Conservation (phyloP, 2,113 vertebrate species). For the Elanus axillaris region DNA sequence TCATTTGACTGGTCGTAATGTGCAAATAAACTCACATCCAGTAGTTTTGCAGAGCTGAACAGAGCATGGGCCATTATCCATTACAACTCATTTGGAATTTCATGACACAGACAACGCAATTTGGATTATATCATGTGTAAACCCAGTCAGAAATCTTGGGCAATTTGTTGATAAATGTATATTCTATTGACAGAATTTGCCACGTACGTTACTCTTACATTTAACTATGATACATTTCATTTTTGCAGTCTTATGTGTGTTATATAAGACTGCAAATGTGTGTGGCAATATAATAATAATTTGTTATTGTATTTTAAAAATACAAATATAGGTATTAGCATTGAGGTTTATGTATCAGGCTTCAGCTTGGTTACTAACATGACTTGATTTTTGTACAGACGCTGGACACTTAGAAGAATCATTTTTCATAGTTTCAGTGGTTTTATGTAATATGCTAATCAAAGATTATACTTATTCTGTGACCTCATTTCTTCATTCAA, state of each 20-base stretch:
- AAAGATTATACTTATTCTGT: not conserved
- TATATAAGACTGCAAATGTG: not conserved
- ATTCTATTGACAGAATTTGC: not conserved
- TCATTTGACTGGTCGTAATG: not conserved
- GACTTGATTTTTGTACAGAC: not conserved
- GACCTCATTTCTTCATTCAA: not conserved
- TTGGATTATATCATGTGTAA: not conserved
- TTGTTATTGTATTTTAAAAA: not conserved
- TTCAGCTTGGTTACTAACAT: not conserved
- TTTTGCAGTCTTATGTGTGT: accelerated
- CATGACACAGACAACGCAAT: not conserved
- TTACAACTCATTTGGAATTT: not conserved
- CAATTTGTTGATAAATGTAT: not conserved
- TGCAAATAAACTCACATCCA: not conserved
- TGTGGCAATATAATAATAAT: not conserved
- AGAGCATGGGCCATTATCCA: not conserved
- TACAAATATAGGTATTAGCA: not conserved
- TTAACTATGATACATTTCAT: not conserved
- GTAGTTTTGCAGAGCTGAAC: not conserved
- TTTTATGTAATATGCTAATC: not conserved
- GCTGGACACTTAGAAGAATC: not conserved
- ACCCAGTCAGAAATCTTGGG: not conserved
- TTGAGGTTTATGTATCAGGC: not conserved
- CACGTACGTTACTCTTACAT: not conserved
- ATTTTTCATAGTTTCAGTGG: not conserved